Evolutionary conservation across 2,113 vertebrate genomes (phyloP), one percentile per base, ranked within the genome.

Genomic region (Embiotoca jacksoni): DNA sequence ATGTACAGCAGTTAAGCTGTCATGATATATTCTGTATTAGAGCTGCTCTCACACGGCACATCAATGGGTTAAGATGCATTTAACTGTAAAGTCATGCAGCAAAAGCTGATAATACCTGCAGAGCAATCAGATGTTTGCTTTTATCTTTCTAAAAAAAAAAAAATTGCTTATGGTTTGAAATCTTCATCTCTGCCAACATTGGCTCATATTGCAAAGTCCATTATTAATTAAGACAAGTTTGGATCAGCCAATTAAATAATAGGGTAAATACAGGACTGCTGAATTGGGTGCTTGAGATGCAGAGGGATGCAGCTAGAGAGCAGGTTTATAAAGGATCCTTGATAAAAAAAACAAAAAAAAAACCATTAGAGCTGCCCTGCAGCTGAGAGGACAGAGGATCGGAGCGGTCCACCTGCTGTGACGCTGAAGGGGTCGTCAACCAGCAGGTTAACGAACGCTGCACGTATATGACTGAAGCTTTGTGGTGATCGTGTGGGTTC

Each of bases 311-410:
- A 47, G 32, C 57, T 52, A 16, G 11, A 46, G 16, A 56, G 9
- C 33, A 32, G 44, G 49, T 49, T 36, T 65, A 32, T 39, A 47
- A 71, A 66, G 47, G 55, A 35, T 66, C 56, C 55, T 14, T 30
- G 32, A 0, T 68, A 59, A 77, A 49, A 23, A 23, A 23, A 23
- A 23, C 1, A 23, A 23, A 23, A 23, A 23, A 23, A 23, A 23
- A 23, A 65, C 52, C 47, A 65, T 87, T 71, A 74, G 69, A 78
- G 57, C 63, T 69, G 68, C 9, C 72, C 35, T 50, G 11, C 31
- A n/a, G 52, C 41, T 62, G 47, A 73, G 39, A 57, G 60, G 14
- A 60, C 78, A 32, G 30, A 14, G 39, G 70, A 57, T 86, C 69
- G 64, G 41, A 68, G 35, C 54, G 9, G 71, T 57, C 13, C 31